Percentiles rank a stretch among this genome's conserved stretches.
Conservation (phyloP, 64 coral and sea anemone species). For the Astreopora myriophthalma region DNA sequence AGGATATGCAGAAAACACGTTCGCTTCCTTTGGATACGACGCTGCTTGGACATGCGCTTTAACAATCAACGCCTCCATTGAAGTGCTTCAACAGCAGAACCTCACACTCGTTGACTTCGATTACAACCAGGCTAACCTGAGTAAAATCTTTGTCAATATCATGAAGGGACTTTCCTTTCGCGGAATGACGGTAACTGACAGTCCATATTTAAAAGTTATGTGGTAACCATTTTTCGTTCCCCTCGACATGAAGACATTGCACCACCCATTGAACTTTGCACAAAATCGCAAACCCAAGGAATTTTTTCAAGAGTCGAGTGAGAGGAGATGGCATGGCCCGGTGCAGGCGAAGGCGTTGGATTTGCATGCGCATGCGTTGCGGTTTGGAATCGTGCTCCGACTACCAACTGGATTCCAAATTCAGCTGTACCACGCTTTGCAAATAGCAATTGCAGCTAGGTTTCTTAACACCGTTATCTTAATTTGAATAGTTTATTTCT, state of each 20-base stretch:
- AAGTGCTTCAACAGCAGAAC: not conserved
- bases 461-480: too few relatives aligned
- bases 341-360: too few relatives aligned
- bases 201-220: too few relatives aligned
- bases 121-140: slow-evolving; percentile 51
- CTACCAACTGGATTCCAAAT: too few relatives aligned
- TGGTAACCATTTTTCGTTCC: not conserved
- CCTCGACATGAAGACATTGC: not conserved
- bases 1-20: slow-evolving; percentile 51
- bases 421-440: too few relatives aligned
- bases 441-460: too few relatives aligned
- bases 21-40: slow-evolving; percentile 76
- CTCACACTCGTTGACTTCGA: slow-evolving; percentile 54
- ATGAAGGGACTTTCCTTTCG: slow-evolving; percentile 63
- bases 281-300: too few relatives aligned
- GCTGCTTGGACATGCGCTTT: slow-evolving; percentile 78
- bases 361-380: too few relatives aligned
- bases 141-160: slow-evolving; percentile 62
- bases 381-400: too few relatives aligned
- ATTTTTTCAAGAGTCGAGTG: too few relatives aligned
- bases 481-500: too few relatives aligned
- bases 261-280: not conserved
- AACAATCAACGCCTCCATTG: slow-evolving; percentile 60
- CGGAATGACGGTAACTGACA: slow-evolving; percentile 69
- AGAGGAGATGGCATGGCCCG: too few relatives aligned